Percentiles rank a stretch among this genome's conserved stretches.
Evolutionary conservation across 2,797 vertebrate genomes (phyloP).

Genomic region (Alouatta caraya): DNA sequence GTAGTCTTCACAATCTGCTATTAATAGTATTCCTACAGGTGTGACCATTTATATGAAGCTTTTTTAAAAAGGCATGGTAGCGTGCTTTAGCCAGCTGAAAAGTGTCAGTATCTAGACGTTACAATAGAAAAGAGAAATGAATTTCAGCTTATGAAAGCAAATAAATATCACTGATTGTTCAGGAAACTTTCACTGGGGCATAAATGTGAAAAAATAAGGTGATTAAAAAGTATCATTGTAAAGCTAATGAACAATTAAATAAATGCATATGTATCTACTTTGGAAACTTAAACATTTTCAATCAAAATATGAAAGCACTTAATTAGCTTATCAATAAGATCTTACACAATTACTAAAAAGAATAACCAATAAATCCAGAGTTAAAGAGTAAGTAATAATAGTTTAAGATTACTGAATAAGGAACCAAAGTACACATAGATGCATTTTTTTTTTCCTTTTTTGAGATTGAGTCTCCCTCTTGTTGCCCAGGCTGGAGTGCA

Average conservation of each 20-base stretch:
- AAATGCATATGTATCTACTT: neutral
- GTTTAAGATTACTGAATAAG: neutral
- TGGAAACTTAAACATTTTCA: neutral
- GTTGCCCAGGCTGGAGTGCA: neutral
- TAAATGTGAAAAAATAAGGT: neutral
- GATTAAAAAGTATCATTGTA: neutral
- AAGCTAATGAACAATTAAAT: neutral
- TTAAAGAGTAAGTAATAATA: slow-evolving; percentile 15
- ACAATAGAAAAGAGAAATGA: neutral
- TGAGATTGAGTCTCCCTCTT: rapidly evolving
- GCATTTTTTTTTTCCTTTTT: neutral
- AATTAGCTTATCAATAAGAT: neutral
- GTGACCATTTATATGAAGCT: neutral
- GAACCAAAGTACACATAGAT: neutral
- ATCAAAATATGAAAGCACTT: neutral
- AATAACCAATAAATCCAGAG: neutral
- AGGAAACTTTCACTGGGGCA: neutral
- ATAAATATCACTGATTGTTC: neutral
- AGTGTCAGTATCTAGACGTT: neutral
- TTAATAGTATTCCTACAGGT: neutral
- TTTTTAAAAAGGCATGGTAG: neutral
- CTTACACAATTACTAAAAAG: neutral
- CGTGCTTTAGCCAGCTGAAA: neutral
- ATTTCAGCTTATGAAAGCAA: neutral
- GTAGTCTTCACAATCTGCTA: neutral